phyloP scores from a whole-genome alignment of 2,797 vertebrate species.

The Epinephelus coioides region DNA sequence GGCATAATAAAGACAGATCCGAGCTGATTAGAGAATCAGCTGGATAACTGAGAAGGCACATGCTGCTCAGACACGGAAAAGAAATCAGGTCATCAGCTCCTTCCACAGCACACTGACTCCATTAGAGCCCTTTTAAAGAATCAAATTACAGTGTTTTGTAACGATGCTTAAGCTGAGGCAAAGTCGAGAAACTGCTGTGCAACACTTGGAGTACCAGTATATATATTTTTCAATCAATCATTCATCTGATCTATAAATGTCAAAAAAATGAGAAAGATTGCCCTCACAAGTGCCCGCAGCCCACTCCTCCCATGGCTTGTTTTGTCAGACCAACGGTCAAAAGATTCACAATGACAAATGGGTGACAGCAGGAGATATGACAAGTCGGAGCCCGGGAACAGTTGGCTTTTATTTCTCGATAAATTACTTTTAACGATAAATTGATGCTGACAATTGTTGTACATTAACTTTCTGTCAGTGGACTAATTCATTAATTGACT shows the following conservation, averaged over 20 bases:
- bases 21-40: conserved; percentile 63
- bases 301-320: background rate
- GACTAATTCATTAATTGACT: background rate
- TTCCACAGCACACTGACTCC: conserved; percentile 30
- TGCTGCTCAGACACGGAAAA: conserved; percentile 64
- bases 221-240: background rate
- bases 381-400: background rate
- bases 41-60: conserved; percentile 70
- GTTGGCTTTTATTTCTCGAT: background rate
- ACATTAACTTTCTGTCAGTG: conserved; percentile 2
- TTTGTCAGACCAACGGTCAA: background rate
- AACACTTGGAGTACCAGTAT: background rate
- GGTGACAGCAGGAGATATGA: background rate
- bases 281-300: background rate
- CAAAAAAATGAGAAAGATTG: background rate
- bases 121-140: conserved; percentile 7
- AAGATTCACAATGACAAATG: background rate
- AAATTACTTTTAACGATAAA: conserved; percentile 5
- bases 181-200: background rate
- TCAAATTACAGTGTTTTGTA: conserved; percentile 12
- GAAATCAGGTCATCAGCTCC: conserved; percentile 70
- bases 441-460: background rate
- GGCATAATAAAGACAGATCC: conserved; percentile 50
- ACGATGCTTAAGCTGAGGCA: conserved; percentile 16
- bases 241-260: background rate